phyloP scores from a whole-genome alignment of 2,113 vertebrate species.

The Lepus timidus region DNA sequence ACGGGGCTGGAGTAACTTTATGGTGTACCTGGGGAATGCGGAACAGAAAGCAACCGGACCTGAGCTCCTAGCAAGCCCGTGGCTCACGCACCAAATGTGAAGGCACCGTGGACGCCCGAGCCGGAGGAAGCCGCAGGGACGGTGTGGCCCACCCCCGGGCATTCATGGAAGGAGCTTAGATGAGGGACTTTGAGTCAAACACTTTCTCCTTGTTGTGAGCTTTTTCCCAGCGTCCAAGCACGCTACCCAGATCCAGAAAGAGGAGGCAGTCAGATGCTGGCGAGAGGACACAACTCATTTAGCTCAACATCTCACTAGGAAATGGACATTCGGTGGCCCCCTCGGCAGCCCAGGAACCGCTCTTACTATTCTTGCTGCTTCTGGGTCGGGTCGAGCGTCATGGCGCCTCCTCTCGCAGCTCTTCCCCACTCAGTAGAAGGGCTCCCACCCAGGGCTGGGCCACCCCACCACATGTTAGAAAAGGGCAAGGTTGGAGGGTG shows the following conservation, averaged over 20 bases:
- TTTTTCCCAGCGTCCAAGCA: background rate
- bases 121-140: background rate
- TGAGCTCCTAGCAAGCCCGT: background rate
- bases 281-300: background rate
- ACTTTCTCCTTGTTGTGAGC: background rate
- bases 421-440: background rate
- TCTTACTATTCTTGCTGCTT: background rate
- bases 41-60: background rate
- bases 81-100: rapidly evolving
- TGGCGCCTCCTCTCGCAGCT: background rate
- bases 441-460: background rate
- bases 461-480: background rate
- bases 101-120: rapidly evolving
- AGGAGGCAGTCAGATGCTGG: background rate
- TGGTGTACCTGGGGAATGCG: rapidly evolving
- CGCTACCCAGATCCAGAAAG: background rate
- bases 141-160: rapidly evolving
- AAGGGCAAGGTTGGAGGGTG: background rate
- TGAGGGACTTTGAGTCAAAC: background rate
- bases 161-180: background rate
- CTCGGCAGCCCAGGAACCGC: rapidly evolving
- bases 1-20: rapidly evolving
- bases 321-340: background rate
- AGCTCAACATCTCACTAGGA: background rate
- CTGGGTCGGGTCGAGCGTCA: rapidly evolving